Evolutionary conservation across 2,797 vertebrate species (phyloP).

Genomic region (Paguma larvata): DNA sequence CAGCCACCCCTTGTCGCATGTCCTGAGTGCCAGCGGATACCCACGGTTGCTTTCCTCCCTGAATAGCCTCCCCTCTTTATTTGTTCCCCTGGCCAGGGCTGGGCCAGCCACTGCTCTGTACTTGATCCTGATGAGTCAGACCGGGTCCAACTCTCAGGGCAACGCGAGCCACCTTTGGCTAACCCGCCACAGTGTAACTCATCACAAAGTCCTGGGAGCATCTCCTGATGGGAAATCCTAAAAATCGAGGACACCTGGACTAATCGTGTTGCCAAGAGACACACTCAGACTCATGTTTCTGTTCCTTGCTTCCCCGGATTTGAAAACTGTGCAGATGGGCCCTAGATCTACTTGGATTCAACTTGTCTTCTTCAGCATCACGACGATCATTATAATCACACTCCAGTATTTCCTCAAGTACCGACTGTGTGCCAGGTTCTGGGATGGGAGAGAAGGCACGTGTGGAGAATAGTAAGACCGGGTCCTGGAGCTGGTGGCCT

Average conservation of each 20-base stretch:
- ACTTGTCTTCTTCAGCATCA: neutral
- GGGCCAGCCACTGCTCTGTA: neutral
- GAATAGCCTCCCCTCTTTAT: no score
- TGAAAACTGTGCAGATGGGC: neutral
- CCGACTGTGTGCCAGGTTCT: neutral
- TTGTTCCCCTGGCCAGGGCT: no score
- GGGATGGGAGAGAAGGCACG: neutral
- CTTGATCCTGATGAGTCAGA: neutral
- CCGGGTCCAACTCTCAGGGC: neutral
- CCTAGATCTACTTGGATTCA: neutral
- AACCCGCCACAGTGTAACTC: neutral
- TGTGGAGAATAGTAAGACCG: neutral
- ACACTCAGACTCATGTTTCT: neutral
- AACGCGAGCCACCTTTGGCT: neutral
- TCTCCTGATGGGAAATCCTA: neutral
- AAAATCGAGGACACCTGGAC: neutral
- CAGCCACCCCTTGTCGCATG: neutral
- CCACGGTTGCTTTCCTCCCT: neutral
- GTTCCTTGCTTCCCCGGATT: neutral
- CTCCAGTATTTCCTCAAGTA: neutral
- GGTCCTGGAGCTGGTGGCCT: neutral
- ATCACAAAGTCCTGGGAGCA: neutral
- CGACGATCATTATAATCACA: neutral
- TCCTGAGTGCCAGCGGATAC: neutral
- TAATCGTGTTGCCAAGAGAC: neutral